Base-by-base conservation (phyloP, 2,888 invertebrate species). In the Trachelus troglodyta region DNA sequence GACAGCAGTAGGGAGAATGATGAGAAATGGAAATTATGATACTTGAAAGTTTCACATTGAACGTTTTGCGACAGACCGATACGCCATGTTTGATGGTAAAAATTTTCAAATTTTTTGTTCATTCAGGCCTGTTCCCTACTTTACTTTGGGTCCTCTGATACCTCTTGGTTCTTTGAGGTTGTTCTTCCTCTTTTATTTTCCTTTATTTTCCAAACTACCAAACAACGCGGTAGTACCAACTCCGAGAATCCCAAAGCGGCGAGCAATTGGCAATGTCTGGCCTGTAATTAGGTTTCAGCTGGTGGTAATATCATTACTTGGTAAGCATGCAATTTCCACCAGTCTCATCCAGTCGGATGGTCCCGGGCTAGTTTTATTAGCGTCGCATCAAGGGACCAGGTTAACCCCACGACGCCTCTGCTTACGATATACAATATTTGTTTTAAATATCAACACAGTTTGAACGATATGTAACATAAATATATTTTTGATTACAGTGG, bases 401-500 rank as follows among this genome's bases (percentile, higher is more conserved):
- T 23, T 56, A 56, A 56, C 56, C 30, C 31, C 31, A 30, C 71
- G 71, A 33, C 71, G 3, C 71, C 3, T 30, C 71, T 9, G 23
- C 23, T 56, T 9, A 23, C 23, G 56, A 56, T 23, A 23, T 56
- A 56, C 0, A 56, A 56, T 56, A 56, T 56, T 40, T 40, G 1
- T 40, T 15, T 15, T 23, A 56, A 56, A 56, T 23, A 23, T 15
- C 9, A 40, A 40, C 4, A 15, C 15, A 23, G 23, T 23, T 56
- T 9, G 56, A 56, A 23, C 23, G 23, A 56, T 23, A 9, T 56
- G 56, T 9, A 56, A 56, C 9, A 56, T 56, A 56, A 23, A 40
- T 40, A 15, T 40, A 15, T 9, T 56, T 56, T 23, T 56, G 56
- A 0, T 94, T 95, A 40, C 94, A 97, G 97, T 94, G 97, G 97